Evolutionary conservation across 2,797 vertebrate species (phyloP).

Genomic region (Pteropus rufus): DNA sequence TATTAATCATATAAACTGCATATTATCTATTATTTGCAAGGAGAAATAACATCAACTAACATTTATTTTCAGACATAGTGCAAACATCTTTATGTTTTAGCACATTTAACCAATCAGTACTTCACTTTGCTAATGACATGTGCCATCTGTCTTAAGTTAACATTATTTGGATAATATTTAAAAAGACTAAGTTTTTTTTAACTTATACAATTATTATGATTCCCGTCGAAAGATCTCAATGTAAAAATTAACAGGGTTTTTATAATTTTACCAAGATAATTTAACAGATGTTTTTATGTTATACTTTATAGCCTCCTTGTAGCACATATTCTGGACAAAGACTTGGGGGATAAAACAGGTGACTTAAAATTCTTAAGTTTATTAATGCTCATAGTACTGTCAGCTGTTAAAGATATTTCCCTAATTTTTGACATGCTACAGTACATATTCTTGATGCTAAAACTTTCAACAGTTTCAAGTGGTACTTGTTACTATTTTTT

Average conservation of each 20-base stretch:
- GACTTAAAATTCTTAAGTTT: background rate
- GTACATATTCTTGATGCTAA: background rate
- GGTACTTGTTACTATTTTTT: background rate
- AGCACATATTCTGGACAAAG: background rate
- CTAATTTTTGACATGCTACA: background rate
- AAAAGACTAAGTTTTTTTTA: background rate
- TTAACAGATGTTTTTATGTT: background rate
- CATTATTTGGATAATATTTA: constrained; percentile 4
- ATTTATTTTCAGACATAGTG: background rate
- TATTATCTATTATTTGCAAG: background rate
- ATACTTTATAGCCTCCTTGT: background rate
- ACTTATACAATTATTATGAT: background rate
- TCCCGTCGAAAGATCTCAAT: background rate
- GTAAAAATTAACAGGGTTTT: background rate
- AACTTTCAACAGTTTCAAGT: background rate
- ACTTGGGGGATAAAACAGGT: background rate
- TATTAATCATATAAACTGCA: background rate
- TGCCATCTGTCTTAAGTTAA: background rate
- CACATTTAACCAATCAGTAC: background rate
- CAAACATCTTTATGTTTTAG: background rate
- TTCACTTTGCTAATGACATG: background rate
- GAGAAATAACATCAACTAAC: constrained; percentile 3
- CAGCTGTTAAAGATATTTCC: background rate
- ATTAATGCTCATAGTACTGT: background rate
- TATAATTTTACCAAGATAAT: background rate